A percentile compares a stretch with the other conserved stretches of the same genome.
Evolutionary conservation across 2,888 invertebrate genomes (phyloP).

Genomic region (Brenthis hecate): DNA sequence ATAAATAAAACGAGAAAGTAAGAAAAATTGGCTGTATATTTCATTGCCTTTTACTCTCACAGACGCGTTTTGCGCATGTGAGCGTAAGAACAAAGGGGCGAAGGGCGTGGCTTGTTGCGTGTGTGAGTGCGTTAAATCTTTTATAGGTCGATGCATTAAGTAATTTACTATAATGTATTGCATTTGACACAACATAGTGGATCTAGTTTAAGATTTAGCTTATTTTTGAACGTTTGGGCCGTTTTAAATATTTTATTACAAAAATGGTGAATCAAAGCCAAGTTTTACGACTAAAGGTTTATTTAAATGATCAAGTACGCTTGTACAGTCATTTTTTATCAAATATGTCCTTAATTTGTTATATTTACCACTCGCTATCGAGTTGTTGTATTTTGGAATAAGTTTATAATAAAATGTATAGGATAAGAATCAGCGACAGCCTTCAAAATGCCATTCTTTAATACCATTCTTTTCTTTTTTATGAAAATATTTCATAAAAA

Average conservation of each 20-base stretch:
- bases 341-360: no score
- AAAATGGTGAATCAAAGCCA: background rate
- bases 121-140: slow-evolving; percentile 71
- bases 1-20: slow-evolving; percentile 60
- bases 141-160: slow-evolving; percentile 81
- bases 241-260: background rate
- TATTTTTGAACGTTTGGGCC: background rate
- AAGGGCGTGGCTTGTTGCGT: slow-evolving; percentile 56
- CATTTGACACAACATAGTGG: slow-evolving; percentile 62
- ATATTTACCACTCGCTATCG: no score
- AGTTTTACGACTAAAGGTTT: no score
- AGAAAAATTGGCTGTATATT: slow-evolving; percentile 68
- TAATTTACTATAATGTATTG: slow-evolving; percentile 79
- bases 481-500: no score
- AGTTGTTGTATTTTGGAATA: no score
- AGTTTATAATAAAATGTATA: no score
- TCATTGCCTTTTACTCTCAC: slow-evolving; percentile 61
- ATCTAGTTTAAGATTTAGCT: slow-evolving; percentile 1
- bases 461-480: no score
- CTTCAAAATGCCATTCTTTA: no score
- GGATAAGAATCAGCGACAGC: no score
- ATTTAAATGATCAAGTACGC: no score
- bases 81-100: slow-evolving; percentile 64
- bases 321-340: no score
- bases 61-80: slow-evolving; percentile 58